These are phyloP conservation scores for Dasyurus viverrinus DNA, from an alignment of 2,113 vertebrate genomes.

Conservation along the genomic window DNA sequence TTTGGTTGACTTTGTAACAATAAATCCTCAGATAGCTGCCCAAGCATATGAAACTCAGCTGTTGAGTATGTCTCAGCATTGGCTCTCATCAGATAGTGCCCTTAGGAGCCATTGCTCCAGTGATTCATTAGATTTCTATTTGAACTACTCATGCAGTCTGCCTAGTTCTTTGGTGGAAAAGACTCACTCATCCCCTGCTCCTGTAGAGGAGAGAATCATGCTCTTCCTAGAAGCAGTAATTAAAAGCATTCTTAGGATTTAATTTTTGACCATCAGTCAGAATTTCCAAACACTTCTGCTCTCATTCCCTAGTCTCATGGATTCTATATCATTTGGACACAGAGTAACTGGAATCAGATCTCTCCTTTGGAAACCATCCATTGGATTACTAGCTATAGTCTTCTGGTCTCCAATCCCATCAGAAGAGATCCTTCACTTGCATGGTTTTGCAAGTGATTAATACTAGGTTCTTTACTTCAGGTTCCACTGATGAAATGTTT, in stretches of 20 bases:
- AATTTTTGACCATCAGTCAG: not conserved
- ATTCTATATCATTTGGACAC: not conserved
- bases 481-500: not conserved
- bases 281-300: not conserved
- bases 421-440: not conserved
- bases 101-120: not conserved
- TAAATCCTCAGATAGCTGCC: not conserved
- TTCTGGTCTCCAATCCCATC: not conserved
- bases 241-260: not conserved
- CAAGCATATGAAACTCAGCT: not conserved
- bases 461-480: not conserved
- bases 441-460: not conserved
- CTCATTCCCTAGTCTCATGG: not conserved
- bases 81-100: not conserved
- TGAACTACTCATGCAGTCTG: not conserved
- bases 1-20: conserved; percentile 1
- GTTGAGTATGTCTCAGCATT: not conserved
- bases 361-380: not conserved
- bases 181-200: not conserved
- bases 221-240: not conserved
- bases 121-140: not conserved
- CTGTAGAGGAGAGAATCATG: not conserved
- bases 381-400: not conserved
- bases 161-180: not conserved
- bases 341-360: not conserved